Conservation (phyloP, 1,140 invertebrate genomes). For the Micrasema minimum region DNA sequence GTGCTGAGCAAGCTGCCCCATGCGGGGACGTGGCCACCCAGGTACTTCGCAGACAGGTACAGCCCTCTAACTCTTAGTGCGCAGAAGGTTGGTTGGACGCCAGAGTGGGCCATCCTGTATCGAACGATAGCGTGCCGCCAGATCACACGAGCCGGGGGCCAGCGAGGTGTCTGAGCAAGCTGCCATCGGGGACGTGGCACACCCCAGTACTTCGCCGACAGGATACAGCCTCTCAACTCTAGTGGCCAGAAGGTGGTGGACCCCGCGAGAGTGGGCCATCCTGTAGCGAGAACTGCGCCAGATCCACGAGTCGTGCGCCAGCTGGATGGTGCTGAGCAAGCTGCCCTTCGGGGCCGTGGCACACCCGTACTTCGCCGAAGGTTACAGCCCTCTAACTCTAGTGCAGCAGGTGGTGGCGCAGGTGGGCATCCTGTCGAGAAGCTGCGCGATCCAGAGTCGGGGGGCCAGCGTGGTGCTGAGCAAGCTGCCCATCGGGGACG, state of each 20-base stretch:
- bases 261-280: conserved; percentile 98
- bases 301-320: conserved; percentile 92
- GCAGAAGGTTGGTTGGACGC: too few relatives aligned
- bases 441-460: conserved; percentile 87
- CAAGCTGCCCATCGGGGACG: conserved; percentile 98
- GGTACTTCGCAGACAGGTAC: conserved; percentile 99
- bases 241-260: conserved; percentile 92
- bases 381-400: too few relatives aligned
- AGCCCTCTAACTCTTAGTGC: too few relatives aligned
- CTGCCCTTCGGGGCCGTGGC: conserved; percentile 99
- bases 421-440: conserved; percentile 98
- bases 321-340: conserved; percentile 97
- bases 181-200: too few relatives aligned
- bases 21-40: conserved; percentile 99
- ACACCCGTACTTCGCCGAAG: conserved; percentile 99
- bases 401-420: conserved; percentile 87
- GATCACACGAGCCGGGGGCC: too few relatives aligned
- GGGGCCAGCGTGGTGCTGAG: conserved; percentile 98
- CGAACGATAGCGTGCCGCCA: too few relatives aligned
- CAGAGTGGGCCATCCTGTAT: too few relatives aligned
- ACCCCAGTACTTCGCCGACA: too few relatives aligned
- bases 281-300: conserved; percentile 96
- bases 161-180: too few relatives aligned
- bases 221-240: too few relatives aligned
- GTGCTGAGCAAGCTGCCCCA: conserved; percentile 97